Conservation (phyloP, 1,140 invertebrate species). For the Sinonovacula constricta region DNA sequence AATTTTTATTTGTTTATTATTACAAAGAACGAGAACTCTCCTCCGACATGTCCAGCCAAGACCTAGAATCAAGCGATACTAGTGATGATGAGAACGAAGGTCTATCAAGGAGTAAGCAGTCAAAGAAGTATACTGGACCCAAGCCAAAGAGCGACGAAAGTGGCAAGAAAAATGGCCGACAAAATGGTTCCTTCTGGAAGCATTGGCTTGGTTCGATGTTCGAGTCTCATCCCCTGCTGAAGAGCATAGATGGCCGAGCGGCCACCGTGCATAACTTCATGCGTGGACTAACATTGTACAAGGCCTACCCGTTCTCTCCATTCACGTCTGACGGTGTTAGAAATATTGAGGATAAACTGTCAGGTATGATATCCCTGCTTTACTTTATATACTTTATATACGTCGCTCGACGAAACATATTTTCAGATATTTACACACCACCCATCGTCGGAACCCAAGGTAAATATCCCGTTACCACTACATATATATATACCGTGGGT, state of each 20-base stretch:
- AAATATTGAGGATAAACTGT: constrained; percentile 21
- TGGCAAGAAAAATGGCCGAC: neutral
- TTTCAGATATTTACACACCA: no score
- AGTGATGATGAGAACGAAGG: constrained; percentile 2
- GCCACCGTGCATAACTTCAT: constrained; percentile 80
- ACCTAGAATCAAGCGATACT: constrained; percentile 36
- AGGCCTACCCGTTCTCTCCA: constrained; percentile 78
- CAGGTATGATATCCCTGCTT: no score
- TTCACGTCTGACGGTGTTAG: constrained; percentile 61
- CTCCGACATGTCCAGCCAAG: constrained; percentile 36
- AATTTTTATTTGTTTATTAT: constrained; percentile 8
- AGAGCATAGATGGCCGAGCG: constrained; percentile 76
- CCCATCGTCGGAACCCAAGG: no score
- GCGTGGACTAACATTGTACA: constrained; percentile 77
- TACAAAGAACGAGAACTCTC: constrained; percentile 35
- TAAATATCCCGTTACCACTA: no score
- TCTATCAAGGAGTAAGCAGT: neutral
- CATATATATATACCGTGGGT: no score
- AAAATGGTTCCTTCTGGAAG: constrained; percentile 58
- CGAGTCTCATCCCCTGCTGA: constrained; percentile 54
- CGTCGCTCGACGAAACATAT: no score
- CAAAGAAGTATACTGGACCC: neutral
- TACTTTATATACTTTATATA: neutral
- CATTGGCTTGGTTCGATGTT: constrained; percentile 55
- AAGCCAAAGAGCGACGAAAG: neutral